Evolutionary conservation across 1,140 invertebrate species (phyloP), one percentile per base, ranked within the genome.

Genomic region (Popillia japonica): DNA sequence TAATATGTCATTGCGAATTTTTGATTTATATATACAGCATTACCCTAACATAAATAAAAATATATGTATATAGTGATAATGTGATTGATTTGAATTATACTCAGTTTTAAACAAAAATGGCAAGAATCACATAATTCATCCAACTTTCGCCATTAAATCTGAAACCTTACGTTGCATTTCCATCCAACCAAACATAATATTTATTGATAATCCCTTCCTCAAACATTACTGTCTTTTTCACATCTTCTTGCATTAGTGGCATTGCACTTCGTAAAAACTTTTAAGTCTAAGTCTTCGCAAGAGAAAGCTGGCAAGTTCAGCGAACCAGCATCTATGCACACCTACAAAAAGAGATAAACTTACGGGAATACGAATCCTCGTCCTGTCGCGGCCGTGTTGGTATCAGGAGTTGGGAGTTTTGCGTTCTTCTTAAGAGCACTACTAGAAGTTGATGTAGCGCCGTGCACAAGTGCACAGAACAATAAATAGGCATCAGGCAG

Each of bases 401-500:
- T 34, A 34, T 34, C 27, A 34, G 27, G 4, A 34, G 27, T 34
- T 34, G 27, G 27, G 27, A 34, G 27, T 34, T 34, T 34, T 34
- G 27, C 27, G 27, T 34, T 34, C 27, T 34, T 34, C 4, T 4
- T 17, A 55, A 55, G 48, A 17, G 48, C 17, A 55, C 48, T 55
- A 55, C n/a, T 34, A 34, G 27, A 34, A 34, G 27, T 34, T 34
- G 14, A 55, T 55, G 17, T n/a, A 55, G 48, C 27, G 27, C 22
- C 61, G 61, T 34, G 27, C 61, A 68, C 61, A 68, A 68, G 61
- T 68, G 22, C 17, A 68, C 17, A 68, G 22, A 68, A 68, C 61
- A 68, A 68, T 20, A 34, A 68, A 68, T 34, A 68, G 61, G 61
- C 61, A 55, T 55, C 17, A 68, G 61, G 27, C 61, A 55, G 61